Percentiles rank a stretch among this genome's conserved stretches.
phyloP scores from a whole-genome alignment of 2,797 vertebrate genomes.

The Aeoliscus strigatus region DNA sequence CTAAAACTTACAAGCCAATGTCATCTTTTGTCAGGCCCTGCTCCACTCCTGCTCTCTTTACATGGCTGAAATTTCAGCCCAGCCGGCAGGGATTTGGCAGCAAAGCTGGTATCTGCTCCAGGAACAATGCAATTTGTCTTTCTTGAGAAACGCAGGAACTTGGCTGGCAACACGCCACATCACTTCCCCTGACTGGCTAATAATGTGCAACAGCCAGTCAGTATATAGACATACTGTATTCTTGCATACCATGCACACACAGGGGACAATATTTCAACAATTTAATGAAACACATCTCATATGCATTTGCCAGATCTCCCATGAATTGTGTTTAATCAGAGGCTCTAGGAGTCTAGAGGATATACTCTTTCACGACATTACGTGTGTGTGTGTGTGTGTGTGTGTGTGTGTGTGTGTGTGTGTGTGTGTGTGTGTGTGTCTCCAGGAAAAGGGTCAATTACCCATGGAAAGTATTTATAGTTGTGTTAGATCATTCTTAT shows the following conservation, averaged over 20 bases:
- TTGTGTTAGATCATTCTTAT: constrained; percentile 67
- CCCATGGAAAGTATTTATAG: constrained; percentile 69
- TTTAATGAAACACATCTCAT: constrained; percentile 57
- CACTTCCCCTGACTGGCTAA: constrained; percentile 29
- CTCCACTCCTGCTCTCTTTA: constrained; percentile 63
- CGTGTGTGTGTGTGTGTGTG: constrained; percentile 66
- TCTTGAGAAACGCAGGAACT: constrained; percentile 58
- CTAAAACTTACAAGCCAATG: constrained; percentile 77
- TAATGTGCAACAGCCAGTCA: constrained; percentile 13
- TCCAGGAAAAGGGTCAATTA: constrained; percentile 70
- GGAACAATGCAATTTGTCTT: constrained; percentile 60
- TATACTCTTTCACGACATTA: constrained; percentile 77
- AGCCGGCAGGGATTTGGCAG: constrained; percentile 67
- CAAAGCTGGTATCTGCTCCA: constrained; percentile 67
- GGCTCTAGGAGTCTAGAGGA: constrained; percentile 48
- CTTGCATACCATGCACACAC: constrained; percentile 4
- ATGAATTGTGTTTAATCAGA: constrained; percentile 72
- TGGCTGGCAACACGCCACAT: constrained; percentile 41
- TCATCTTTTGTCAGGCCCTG: constrained; percentile 77
- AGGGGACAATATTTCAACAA: constrained; percentile 14
- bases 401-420: constrained; percentile 69
- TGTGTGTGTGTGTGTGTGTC: constrained; percentile 69
- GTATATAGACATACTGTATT: not conserved
- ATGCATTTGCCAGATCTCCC: constrained; percentile 35
- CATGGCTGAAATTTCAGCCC: constrained; percentile 73